Conservation (phyloP, 1,140 invertebrate species). For the Rhysida immarginata region DNA sequence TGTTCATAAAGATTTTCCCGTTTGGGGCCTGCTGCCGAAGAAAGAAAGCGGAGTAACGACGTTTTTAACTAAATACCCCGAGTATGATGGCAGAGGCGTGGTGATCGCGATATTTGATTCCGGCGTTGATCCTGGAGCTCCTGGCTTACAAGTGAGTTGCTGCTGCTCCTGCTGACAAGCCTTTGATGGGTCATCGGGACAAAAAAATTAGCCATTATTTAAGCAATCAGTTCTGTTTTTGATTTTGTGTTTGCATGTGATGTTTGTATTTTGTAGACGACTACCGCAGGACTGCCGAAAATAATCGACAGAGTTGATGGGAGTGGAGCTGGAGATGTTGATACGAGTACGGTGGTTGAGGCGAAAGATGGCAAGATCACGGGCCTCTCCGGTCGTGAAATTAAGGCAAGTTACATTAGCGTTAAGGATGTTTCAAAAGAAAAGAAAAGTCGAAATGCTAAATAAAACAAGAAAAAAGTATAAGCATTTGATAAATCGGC, state of each 20-base stretch:
- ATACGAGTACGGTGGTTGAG: constrained; percentile 67
- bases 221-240: too few relatives aligned
- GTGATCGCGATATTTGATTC: constrained; percentile 93
- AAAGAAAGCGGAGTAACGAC: constrained; percentile 79
- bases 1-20: constrained; percentile 47
- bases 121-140: constrained; percentile 88
- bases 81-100: constrained; percentile 80
- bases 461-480: too few relatives aligned
- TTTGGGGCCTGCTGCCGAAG: constrained; percentile 75
- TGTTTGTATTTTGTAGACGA: constrained; percentile 43
- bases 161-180: not conserved
- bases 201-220: too few relatives aligned
- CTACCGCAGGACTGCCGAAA: constrained; percentile 74
- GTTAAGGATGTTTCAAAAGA: too few relatives aligned
- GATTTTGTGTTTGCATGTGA: too few relatives aligned
- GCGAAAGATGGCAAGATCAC: constrained; percentile 56
- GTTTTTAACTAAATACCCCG: constrained; percentile 79
- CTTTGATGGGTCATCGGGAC: constrained; percentile 3
- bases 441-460: too few relatives aligned
- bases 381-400: constrained; percentile 69
- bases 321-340: constrained; percentile 85
- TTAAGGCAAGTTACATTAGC: constrained; percentile 70
- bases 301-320: constrained; percentile 90
- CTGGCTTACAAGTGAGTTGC: constrained; percentile 76
- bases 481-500: too few relatives aligned